Evolutionary conservation across 2,797 vertebrate species (phyloP).

Genomic region (Neomorphus geoffroyi): DNA sequence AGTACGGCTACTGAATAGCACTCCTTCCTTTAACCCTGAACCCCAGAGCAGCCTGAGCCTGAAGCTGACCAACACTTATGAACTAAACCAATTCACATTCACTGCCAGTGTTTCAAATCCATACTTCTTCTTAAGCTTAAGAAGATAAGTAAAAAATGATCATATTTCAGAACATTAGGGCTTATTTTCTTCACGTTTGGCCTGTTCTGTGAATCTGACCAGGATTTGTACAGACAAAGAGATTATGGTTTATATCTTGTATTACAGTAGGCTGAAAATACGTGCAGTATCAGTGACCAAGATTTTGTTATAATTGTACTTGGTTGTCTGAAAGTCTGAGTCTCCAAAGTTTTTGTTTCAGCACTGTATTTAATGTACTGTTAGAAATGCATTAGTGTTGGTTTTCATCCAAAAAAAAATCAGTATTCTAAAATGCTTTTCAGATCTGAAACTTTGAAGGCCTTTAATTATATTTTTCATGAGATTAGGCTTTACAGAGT

Average conservation of each 20-base stretch:
- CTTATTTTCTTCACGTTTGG: background rate
- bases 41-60: background rate
- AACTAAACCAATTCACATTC: background rate
- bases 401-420: background rate
- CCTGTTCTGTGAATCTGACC: background rate
- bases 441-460: background rate
- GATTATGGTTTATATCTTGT: background rate
- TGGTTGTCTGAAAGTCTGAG: background rate
- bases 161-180: background rate
- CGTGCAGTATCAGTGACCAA: background rate
- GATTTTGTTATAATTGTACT: background rate
- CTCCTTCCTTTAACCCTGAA: background rate
- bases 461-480: background rate
- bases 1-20: background rate
- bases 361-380: background rate
- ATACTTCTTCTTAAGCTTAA: background rate
- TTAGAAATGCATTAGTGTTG: background rate
- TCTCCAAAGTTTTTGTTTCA: background rate
- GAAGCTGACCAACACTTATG: accelerated
- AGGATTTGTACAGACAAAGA: background rate
- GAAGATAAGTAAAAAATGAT: background rate
- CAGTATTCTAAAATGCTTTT: background rate
- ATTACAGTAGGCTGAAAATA: background rate
- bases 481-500: background rate
- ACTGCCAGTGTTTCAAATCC: background rate